Conservation (phyloP, 2,797 vertebrate genomes). For the Rallus crepitans region DNA sequence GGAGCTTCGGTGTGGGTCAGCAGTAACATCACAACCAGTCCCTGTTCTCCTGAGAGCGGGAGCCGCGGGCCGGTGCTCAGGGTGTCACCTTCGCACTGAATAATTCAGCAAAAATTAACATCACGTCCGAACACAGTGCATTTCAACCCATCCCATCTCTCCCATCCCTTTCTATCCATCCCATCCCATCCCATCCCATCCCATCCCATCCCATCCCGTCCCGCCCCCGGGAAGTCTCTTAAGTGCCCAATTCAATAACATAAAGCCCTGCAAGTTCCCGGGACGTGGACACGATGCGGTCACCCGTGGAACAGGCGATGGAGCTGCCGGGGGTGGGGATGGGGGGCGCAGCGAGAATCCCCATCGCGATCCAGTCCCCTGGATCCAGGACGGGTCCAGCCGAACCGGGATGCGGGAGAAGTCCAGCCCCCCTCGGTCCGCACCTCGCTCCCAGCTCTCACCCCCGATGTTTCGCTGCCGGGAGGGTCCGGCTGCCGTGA, state of each 20-base stretch:
- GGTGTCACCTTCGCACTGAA: not conserved
- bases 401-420: not conserved
- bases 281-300: not conserved
- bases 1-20: not conserved
- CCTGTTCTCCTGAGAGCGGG: not conserved
- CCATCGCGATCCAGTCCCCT: not conserved
- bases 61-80: not conserved
- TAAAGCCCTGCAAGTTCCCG: not conserved
- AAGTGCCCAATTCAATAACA: not conserved
- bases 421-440: too few species aligned
- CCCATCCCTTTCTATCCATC: not conserved
- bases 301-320: not conserved
- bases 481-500: accelerated
- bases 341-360: too few species aligned
- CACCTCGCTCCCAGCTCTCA: not conserved
- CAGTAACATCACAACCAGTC: not conserved
- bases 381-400: not conserved
- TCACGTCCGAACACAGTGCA: accelerated
- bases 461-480: too few species aligned
- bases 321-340: not conserved
- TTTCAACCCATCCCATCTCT: not conserved
- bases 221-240: not conserved
- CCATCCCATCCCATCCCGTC: not conserved
- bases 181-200: too few species aligned
- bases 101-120: not conserved